Percentiles rank a stretch among this genome's conserved stretches.
These are phyloP conservation scores for Drosophila sp. DNA, from an alignment of 1,140 invertebrate genomes.

Conservation along the genomic window DNA sequence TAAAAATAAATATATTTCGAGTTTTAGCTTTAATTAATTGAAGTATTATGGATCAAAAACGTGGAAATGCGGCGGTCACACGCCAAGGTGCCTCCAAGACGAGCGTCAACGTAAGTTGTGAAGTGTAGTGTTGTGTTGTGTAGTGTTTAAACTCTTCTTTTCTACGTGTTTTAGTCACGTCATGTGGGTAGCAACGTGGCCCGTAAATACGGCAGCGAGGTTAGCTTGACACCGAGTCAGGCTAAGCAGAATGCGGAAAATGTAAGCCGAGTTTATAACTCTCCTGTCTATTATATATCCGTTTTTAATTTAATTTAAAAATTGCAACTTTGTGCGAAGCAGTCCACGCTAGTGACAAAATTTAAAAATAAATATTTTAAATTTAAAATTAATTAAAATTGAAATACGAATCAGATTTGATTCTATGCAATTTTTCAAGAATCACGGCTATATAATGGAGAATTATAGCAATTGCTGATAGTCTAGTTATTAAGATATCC, in stretches of 20 bases:
- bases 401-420: too few species aligned
- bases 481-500: background rate
- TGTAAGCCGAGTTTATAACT: conserved; percentile 38
- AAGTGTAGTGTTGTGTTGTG: background rate
- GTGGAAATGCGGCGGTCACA: conserved; percentile 51
- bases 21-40: conserved; percentile 38
- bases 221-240: conserved; percentile 78
- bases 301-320: too few species aligned
- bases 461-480: too few species aligned
- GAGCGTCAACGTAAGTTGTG: conserved; percentile 65
- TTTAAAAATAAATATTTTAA: too few species aligned
- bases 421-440: too few species aligned
- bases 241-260: conserved; percentile 56
- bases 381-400: too few species aligned
- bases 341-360: too few species aligned
- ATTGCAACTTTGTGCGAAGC: too few species aligned
- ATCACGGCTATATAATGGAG: too few species aligned
- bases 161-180: conserved; percentile 48
- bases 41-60: conserved; percentile 65
- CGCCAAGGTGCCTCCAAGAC: conserved; percentile 67
- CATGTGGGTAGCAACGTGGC: conserved; percentile 27
- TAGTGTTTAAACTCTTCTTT: background rate
- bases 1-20: background rate
- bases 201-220: conserved; percentile 64
- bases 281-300: background rate